Conservation (phyloP, 2,888 invertebrate genomes). For the Meta bourneti region DNA sequence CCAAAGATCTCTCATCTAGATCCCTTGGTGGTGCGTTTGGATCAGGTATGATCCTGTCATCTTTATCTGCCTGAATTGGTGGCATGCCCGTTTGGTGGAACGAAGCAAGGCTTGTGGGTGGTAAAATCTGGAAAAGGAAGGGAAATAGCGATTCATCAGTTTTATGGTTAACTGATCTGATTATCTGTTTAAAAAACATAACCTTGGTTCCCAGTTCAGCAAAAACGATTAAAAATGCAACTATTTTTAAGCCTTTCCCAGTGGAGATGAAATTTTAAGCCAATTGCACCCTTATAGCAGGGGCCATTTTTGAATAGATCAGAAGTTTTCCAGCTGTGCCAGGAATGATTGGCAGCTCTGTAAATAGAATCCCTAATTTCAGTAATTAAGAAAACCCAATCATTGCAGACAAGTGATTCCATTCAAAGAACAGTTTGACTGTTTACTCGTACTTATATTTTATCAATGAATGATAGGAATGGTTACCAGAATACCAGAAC, state of each 20-base stretch:
- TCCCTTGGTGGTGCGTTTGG: constrained; percentile 46
- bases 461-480: too few species aligned
- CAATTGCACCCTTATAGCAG: too few species aligned
- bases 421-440: too few species aligned
- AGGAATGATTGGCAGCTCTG: too few species aligned
- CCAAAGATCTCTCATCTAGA: constrained; percentile 70
- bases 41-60: constrained; percentile 59
- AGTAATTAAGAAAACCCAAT: too few species aligned
- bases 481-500: too few species aligned
- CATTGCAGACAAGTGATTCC: too few species aligned
- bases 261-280: neutral
- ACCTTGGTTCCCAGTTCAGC: neutral
- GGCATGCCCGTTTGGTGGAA: constrained; percentile 33
- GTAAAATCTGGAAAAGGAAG: constrained; percentile 65
- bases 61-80: constrained; percentile 49
- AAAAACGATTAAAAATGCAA: neutral
- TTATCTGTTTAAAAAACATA: neutral
- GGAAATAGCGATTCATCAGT: constrained; percentile 19
- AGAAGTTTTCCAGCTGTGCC: too few species aligned
- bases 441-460: too few species aligned
- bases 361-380: too few species aligned
- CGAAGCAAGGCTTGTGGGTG: constrained; percentile 41
- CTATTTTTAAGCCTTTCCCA: neutral
- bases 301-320: too few species aligned
- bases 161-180: neutral